Conservation (phyloP, 2,888 invertebrate genomes). For the Brachypterus glaber region DNA sequence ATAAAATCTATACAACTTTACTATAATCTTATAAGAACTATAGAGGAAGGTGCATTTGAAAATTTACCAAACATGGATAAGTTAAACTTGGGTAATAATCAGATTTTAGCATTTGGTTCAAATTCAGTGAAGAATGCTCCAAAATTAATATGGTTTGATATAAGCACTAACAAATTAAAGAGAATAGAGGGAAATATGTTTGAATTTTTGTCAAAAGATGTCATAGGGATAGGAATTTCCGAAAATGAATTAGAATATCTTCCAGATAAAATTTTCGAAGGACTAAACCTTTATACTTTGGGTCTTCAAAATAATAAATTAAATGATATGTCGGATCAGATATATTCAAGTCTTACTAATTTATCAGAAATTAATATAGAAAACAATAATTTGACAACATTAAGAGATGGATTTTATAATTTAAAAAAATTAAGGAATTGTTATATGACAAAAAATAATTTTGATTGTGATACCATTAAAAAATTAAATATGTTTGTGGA, state of each 20-base stretch:
- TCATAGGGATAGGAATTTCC: slow-evolving; percentile 7
- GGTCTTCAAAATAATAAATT: slow-evolving; percentile 11
- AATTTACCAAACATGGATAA: slow-evolving; percentile 8
- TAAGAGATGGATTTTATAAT: background rate
- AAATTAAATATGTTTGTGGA: background rate
- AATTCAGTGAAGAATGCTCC: slow-evolving; percentile 10
- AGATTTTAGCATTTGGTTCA: slow-evolving; percentile 7
- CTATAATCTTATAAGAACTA: slow-evolving; percentile 10
- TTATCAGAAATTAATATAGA: background rate
- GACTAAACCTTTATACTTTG: slow-evolving; percentile 4
- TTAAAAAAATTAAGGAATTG: background rate
- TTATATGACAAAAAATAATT: background rate
- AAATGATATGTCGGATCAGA: slow-evolving; percentile 3
- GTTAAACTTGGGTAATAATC: slow-evolving; percentile 9
- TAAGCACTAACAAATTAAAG: slow-evolving; percentile 8
- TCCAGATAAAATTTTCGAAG: slow-evolving; percentile 9
- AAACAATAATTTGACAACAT: background rate
- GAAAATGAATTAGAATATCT: slow-evolving; percentile 10
- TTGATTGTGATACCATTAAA: background rate
- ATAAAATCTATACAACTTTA: too few species aligned
- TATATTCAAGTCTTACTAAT: background rate
- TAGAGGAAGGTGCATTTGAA: slow-evolving; percentile 10
- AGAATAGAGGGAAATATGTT: slow-evolving; percentile 9
- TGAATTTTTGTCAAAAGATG: slow-evolving; percentile 8
- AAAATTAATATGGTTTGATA: slow-evolving; percentile 7